Base-by-base conservation (phyloP, 2,888 invertebrate species). In the Caenorhabditis panamensis region DNA sequence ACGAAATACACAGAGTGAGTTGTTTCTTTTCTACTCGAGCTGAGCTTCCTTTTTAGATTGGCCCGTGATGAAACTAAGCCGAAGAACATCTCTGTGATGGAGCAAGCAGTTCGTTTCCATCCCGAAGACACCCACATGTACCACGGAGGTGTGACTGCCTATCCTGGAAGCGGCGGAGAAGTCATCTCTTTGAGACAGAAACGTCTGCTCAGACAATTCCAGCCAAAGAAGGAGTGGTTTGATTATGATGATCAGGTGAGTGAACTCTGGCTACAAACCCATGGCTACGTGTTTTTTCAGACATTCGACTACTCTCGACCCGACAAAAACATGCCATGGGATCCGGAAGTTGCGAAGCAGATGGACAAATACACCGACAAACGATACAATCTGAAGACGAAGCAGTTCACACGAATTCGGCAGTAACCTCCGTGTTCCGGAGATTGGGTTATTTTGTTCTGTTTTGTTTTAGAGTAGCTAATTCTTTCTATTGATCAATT, bases 161-260 rank as follows among this genome's bases (percentile, higher is more conserved):
- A 85, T 71, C 90, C 90, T 1, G 90, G 90, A 37, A 76, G 79
- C 20, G 88, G 88, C 3, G 90, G 90, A 41, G 63, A 87, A 24
- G 87, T 90, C 20, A 47, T 88, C 8, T 84, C 87, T 4, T 67
- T 90, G 37, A 83, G 90, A 11, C 89, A 89, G 66, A 86, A 90
- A 63, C 82, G 90, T 18, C 61, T 90, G 0, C 80, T 86, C 16
- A 80, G 89, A 47, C 87, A 89, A 59, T 90, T 86, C 82, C 79
- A 87, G 41, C 89, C 90, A n/a, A 90, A 90, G 67, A 83, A 88
- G 56, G 88, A 90, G 41, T 90, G 90, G 90, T 90, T 84, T 72
- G 90, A 90, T 66, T 90, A 86, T 64, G 90, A 90, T 24, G 89
- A 90, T 61, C 86, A 86, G 76, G 85, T 83, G 37, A 41, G 51